These are phyloP conservation scores for Bursaphelenchus okinawaensis DNA, from an alignment of 2,888 invertebrate species.

Conservation along the genomic window DNA sequence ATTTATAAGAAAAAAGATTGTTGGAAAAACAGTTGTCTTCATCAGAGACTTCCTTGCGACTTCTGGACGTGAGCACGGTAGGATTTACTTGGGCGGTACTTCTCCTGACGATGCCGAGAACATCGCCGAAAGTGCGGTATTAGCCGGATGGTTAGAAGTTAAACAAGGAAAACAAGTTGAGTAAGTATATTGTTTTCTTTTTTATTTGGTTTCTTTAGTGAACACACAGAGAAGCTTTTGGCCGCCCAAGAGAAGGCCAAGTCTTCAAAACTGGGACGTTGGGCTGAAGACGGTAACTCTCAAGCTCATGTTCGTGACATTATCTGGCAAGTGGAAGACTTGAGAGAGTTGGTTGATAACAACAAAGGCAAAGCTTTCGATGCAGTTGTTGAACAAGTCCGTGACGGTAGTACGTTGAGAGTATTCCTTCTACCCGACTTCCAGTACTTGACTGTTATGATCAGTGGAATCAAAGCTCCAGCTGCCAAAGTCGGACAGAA, in stretches of 20 bases:
- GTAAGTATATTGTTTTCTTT: constrained; percentile 25
- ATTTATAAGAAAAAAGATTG: constrained; percentile 80
- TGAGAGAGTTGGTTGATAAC: constrained; percentile 76
- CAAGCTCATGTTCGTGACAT: constrained; percentile 74
- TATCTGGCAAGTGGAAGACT: constrained; percentile 81
- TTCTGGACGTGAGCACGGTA: constrained; percentile 74
- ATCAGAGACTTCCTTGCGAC: constrained; percentile 73
- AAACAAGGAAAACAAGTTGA: constrained; percentile 58
- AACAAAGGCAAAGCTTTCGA: constrained; percentile 76
- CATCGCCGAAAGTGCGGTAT: constrained; percentile 77
- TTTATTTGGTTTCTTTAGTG: constrained; percentile 54
- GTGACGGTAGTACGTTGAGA: constrained; percentile 68
- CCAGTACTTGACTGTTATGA: constrained; percentile 85
- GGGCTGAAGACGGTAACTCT: constrained; percentile 50
- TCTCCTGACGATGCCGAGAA: constrained; percentile 70
- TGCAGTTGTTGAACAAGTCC: constrained; percentile 90
- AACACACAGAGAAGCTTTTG: constrained; percentile 63
- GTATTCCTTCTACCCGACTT: constrained; percentile 83
- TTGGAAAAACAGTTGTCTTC: constrained; percentile 73
- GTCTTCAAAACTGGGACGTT: constrained; percentile 75
- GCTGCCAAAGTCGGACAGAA: constrained; percentile 30
- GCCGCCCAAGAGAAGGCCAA: constrained; percentile 87
- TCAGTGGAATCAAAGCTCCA: constrained; percentile 74
- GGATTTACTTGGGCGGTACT: constrained; percentile 3
- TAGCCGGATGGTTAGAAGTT: constrained; percentile 82